phyloP scores from a whole-genome alignment of 1,140 invertebrate species.

The Zelostemma sp. region DNA sequence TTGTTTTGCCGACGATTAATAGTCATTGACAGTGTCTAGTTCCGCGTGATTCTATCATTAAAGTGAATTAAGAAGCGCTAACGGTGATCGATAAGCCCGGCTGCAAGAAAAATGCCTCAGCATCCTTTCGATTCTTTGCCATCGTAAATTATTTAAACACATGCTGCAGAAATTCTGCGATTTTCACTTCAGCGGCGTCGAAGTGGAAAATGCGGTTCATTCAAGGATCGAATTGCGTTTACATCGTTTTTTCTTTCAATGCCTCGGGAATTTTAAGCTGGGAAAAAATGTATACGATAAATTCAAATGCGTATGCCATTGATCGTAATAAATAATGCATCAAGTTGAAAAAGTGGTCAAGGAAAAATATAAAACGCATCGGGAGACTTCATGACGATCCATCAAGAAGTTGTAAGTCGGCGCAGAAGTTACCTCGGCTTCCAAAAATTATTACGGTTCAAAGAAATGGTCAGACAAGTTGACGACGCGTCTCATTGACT shows the following conservation, averaged over 20 bases:
- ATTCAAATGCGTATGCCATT: no score
- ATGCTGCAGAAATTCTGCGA: no score
- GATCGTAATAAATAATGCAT: no score
- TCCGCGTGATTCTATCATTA: not conserved
- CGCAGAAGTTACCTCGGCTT: not conserved
- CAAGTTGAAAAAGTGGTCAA: not conserved
- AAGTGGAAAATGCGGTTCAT: no score
- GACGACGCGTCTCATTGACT: not conserved
- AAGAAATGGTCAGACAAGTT: not conserved
- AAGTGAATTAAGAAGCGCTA: not conserved
- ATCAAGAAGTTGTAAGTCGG: not conserved
- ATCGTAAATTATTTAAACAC: no score
- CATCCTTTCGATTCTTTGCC: no score
- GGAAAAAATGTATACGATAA: no score
- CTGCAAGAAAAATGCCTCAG: not conserved
- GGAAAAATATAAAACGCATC: not conserved
- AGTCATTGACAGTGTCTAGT: constrained; percentile 3
- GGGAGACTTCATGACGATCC: not conserved
- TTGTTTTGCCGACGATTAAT: not conserved
- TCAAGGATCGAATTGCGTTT: no score
- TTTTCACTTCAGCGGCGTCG: no score
- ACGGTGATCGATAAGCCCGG: not conserved
- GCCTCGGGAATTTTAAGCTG: no score
- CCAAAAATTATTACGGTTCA: not conserved
- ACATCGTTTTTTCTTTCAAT: no score